Base-by-base conservation (phyloP, 2,888 invertebrate species). In the Hoplodrina ambigua region DNA sequence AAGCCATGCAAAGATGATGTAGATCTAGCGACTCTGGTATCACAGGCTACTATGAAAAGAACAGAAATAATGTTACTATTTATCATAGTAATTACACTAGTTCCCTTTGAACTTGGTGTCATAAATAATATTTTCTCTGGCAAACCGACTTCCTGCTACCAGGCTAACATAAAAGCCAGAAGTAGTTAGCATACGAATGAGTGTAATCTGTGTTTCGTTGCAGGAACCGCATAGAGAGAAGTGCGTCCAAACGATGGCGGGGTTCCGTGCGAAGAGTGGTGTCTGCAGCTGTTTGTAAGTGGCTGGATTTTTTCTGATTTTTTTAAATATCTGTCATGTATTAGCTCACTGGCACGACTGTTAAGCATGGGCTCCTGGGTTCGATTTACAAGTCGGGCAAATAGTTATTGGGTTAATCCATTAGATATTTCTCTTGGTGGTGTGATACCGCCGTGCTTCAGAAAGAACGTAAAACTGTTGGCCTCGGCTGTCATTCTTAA, bases 221-320 rank as follows among this genome's bases (percentile, higher is more conserved):
- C 91, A 95, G 95, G 84, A 94, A 94, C 83, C 92, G 95, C 78
- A 91, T 96, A 75, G 95, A 95, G 80, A 90, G 94, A 78, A 92
- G 91, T 54, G 89, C 94, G 46, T 95, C 95, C 44, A 95, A 95
- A 79, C 86, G 94, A 90, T 96, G 95, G 95, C 91, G 95, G 13
- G 95, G 95, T 17, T 93, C 95, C 4, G 82, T 94, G 44, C 87
- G 95, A 15, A 89, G 96, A 53, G 75, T 95, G 37, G 80, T 93
- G 13, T 91, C 95, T 0, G 95, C 95, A 0, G 87, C 89, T 73
- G 88, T 95, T 65, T 95, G 95, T 95, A 75, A 93, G 94, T 80
- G 19, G 4, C 53, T 52, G 41, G 1, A 17, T 17, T 5, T 17
- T 46, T 46, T 10, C n/a, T 37, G 1, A 11, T 37, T 37, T 37